phyloP scores from a whole-genome alignment of 2,113 vertebrate species.

The Tetrax tetrax region DNA sequence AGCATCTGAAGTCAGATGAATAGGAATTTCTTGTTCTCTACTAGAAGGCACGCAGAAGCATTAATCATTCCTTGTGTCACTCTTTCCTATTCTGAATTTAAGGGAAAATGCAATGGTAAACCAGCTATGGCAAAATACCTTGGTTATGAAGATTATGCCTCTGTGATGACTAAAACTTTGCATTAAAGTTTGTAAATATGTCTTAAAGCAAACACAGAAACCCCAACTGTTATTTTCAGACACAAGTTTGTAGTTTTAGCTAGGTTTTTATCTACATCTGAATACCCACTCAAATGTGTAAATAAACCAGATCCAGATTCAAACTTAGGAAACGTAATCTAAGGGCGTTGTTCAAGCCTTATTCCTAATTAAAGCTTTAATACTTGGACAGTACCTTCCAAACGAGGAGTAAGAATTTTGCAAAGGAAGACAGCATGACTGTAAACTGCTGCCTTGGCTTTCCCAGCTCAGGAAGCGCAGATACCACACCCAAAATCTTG shows the following conservation, averaged over 20 bases:
- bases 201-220: not conserved
- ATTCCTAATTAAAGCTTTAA: not conserved
- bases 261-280: not conserved
- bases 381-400: not conserved
- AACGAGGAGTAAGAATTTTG: not conserved
- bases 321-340: not conserved
- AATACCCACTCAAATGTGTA: not conserved
- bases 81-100: not conserved
- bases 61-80: not conserved
- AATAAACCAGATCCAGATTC: not conserved
- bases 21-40: not conserved
- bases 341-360: not conserved
- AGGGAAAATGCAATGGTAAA: not conserved
- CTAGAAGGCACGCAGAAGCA: not conserved
- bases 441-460: conserved; percentile 13
- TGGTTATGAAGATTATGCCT: not conserved
- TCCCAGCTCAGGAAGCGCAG: not conserved
- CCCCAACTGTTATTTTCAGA: not conserved
- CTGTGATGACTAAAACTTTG: not conserved
- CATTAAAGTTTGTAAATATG: not conserved
- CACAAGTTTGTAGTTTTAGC: not conserved
- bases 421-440: not conserved
- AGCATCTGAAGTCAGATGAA: not conserved
- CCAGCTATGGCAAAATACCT: not conserved
- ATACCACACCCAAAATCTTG: conserved; percentile 38